Percentiles rank a stretch among this genome's conserved stretches.
phyloP scores from a whole-genome alignment of 2,113 vertebrate genomes.

The Thalassarche chlororhynchos region DNA sequence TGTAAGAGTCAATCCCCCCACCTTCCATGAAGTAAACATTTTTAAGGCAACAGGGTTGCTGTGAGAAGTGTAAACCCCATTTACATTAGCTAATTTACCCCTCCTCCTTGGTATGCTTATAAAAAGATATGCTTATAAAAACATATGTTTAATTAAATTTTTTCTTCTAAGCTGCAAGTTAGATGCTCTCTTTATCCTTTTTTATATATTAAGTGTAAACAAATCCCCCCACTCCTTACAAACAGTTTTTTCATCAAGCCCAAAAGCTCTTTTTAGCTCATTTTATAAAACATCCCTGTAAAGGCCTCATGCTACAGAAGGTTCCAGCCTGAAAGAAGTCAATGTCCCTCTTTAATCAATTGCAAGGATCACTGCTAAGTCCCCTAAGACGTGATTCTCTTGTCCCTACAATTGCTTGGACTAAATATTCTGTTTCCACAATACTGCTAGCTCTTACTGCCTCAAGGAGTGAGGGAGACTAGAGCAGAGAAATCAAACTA shows the following conservation, averaged over 20 bases:
- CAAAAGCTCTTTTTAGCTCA: neutral
- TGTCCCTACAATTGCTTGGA: neutral
- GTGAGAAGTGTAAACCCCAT: neutral
- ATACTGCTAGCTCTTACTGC: neutral
- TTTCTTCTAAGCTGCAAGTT: neutral
- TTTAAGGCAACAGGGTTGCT: neutral
- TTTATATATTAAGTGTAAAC: neutral
- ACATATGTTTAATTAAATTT: neutral
- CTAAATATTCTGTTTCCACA: neutral
- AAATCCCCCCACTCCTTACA: neutral
- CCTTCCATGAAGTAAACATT: neutral
- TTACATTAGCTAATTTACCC: neutral
- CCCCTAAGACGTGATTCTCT: neutral
- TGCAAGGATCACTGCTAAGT: neutral
- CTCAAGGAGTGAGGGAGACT: neutral
- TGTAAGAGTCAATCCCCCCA: neutral
- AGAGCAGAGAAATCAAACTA: slow-evolving; percentile 16
- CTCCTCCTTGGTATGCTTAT: neutral
- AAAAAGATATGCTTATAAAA: neutral
- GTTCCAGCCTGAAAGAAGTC: neutral
- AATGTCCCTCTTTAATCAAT: neutral
- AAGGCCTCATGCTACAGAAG: neutral
- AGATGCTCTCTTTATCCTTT: neutral
- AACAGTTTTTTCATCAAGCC: neutral
- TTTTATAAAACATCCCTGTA: neutral